Base-by-base conservation (phyloP, 2,888 invertebrate species). In the Lydus trimaculatus region DNA sequence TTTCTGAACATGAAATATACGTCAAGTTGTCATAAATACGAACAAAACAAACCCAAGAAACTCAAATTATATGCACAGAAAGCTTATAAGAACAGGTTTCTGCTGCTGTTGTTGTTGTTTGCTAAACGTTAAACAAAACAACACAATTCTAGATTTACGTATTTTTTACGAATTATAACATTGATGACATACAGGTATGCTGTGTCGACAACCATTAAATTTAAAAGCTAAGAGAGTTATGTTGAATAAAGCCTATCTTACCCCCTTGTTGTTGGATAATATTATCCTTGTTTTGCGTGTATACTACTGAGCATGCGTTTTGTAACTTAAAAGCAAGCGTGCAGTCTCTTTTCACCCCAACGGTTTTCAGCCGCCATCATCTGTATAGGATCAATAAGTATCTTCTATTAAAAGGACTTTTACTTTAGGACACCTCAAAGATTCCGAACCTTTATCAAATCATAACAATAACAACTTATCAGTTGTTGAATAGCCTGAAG, bases 141-240 rank as follows among this genome's bases (percentile, higher is more conserved):
- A 1, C 13, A 43, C 2, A 23, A 23, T 56, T 25, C 25, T 6
- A 23, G 23, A 56, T 56, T 56, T 56, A 13, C 0, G 8, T 25
- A 2, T 25, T 13, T 20, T 48, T 20, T 8, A 20, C 20, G 20
- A 48, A 48, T 48, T 23, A 48, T 20, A 48, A 7, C 20, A 20
- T 52, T 56, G 25, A 56, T 56, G 52, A 56, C 25, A 56, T 13
- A 25, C 52, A 56, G 36, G 58, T 43, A 59, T 28, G 65, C 25
- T 60, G 75, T 75, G 76, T 75, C 75, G 75, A 76, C 78, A 73
- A 75, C 78, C 78, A 78, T 78, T 78, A 73, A 71, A 73, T 72
- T 74, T 69, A 72, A 75, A 77, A 73, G 70, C 73, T 72, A n/a
- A n/a, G 73, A 73, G 75, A 76, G 75, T 76, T 76, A 3, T 43